phyloP scores from a whole-genome alignment of 1,140 invertebrate genomes.

The Pseudomyrmex gracilis region DNA sequence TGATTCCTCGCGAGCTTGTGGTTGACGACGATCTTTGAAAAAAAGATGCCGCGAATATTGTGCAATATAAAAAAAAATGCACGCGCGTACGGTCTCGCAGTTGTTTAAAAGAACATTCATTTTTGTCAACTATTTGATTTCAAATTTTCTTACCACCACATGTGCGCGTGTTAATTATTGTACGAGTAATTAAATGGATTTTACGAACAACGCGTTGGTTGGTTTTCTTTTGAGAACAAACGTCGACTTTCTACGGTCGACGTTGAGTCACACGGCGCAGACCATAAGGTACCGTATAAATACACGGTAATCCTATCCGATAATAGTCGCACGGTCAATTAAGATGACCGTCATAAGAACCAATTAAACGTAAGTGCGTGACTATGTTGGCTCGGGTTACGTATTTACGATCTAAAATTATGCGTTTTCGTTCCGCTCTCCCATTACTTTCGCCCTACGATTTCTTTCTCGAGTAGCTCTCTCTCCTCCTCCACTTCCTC shows the following conservation, averaged over 20 bases:
- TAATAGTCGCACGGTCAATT: constrained; percentile 77
- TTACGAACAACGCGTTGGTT: background rate
- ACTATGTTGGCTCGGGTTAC: constrained; percentile 71
- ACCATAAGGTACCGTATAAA: constrained; percentile 72
- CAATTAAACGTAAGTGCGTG: constrained; percentile 76
- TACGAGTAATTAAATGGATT: constrained; percentile 36
- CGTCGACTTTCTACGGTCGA: constrained; percentile 30
- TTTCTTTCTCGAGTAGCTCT: constrained; percentile 35
- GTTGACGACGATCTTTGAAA: background rate
- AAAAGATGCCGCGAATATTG: background rate
- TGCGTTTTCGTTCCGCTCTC: constrained; percentile 63
- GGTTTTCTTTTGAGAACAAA: constrained; percentile 13
- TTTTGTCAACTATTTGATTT: background rate
- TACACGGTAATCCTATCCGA: constrained; percentile 76
- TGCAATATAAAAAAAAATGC: too few species aligned
- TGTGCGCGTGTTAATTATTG: background rate
- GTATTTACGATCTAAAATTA: constrained; percentile 78
- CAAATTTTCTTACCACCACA: background rate
- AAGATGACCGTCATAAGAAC: constrained; percentile 75
- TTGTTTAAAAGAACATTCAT: too few species aligned
- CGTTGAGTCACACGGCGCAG: constrained; percentile 49
- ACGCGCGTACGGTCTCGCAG: background rate
- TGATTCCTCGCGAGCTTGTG: background rate
- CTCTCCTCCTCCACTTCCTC: background rate
- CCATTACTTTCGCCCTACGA: constrained; percentile 52